Evolutionary conservation across 2,113 vertebrate species (phyloP).

Genomic region (Orientallactaga bullata): DNA sequence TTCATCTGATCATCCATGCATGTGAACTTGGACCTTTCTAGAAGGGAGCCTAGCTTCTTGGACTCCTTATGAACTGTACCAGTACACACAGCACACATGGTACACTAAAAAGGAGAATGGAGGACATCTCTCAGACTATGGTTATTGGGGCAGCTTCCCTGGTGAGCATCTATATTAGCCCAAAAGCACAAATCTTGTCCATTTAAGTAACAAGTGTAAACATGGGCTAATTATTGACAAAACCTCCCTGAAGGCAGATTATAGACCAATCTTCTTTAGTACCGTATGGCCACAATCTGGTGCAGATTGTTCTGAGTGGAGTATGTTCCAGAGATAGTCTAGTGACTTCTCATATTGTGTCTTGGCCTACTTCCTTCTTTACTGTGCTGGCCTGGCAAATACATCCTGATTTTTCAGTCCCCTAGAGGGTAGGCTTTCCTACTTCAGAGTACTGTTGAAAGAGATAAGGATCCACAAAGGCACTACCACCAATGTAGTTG

Average conservation of each 20-base stretch:
- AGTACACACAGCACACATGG: constrained; percentile 93
- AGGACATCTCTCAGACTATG: constrained; percentile 97
- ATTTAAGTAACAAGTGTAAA: constrained; percentile 94
- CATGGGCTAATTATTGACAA: constrained; percentile 94
- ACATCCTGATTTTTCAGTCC: constrained; percentile 96
- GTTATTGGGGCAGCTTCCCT: constrained; percentile 94
- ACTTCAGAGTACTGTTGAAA: constrained; percentile 95
- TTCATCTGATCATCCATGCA: constrained; percentile 93
- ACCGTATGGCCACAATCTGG: constrained; percentile 94
- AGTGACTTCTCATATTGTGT: constrained; percentile 92
- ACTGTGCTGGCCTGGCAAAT: constrained; percentile 93
- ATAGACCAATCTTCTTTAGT: constrained; percentile 93
- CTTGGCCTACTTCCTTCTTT: constrained; percentile 94
- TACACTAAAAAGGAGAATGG: constrained; percentile 95
- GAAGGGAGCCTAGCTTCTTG: constrained; percentile 91
- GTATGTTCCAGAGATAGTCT: constrained; percentile 96
- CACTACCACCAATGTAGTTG: constrained; percentile 94
- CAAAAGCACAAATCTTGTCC: constrained; percentile 97
- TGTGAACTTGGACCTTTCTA: constrained; percentile 96
- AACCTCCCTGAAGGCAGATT: constrained; percentile 94
- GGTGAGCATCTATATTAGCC: constrained; percentile 96
- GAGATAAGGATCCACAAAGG: constrained; percentile 94
- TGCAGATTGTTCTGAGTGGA: constrained; percentile 94
- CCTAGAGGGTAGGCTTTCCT: constrained; percentile 94
- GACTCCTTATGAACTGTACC: constrained; percentile 94